phyloP scores from a whole-genome alignment of 2,113 vertebrate genomes.

The Indicator maculatus region DNA sequence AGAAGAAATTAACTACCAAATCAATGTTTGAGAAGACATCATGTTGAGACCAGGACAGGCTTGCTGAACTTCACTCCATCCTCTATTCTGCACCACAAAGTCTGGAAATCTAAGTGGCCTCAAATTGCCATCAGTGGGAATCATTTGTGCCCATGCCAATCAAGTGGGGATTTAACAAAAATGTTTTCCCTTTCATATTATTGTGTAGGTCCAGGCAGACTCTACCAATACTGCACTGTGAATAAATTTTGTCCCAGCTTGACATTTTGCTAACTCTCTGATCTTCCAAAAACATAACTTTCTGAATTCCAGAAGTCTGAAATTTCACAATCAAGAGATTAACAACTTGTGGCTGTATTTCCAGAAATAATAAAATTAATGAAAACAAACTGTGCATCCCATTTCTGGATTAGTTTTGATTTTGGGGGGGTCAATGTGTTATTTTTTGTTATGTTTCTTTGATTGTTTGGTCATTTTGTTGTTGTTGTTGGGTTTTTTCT shows the following conservation, averaged over 20 bases:
- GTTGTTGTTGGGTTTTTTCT: neutral
- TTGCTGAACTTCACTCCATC: neutral
- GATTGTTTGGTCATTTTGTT: neutral
- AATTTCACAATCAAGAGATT: constrained; percentile 3
- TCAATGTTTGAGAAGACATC: neutral
- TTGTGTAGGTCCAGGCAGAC: neutral
- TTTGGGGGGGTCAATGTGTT: no score
- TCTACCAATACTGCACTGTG: neutral
- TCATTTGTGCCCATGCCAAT: neutral
- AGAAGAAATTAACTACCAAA: neutral
- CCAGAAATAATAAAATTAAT: neutral
- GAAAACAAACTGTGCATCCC: accelerated
- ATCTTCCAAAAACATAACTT: neutral
- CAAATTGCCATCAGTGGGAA: neutral
- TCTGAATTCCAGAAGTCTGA: neutral
- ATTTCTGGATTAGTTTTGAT: neutral
- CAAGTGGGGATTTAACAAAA: neutral
- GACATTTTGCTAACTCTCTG: neutral
- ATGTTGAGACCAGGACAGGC: neutral
- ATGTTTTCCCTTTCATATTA: neutral
- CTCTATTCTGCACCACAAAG: neutral
- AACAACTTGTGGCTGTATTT: neutral
- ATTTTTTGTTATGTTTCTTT: no score
- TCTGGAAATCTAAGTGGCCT: neutral
- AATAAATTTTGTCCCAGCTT: neutral